Evolutionary conservation across 2,113 vertebrate genomes (phyloP), one percentile per base, ranked within the genome.

Genomic region (Archilochus colubris): DNA sequence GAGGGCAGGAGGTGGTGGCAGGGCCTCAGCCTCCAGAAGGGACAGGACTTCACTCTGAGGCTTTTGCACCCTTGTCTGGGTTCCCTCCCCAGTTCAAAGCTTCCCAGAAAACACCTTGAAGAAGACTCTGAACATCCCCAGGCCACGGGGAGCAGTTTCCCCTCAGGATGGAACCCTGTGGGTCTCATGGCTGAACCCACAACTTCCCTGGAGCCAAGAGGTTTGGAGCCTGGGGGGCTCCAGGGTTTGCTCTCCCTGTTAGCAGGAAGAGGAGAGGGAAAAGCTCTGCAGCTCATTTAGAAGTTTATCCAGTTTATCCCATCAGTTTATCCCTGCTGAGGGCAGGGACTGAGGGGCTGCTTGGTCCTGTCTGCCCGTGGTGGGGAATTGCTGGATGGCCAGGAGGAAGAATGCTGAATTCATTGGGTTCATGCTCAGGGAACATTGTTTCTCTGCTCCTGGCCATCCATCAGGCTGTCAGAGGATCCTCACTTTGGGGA

Each of bases 311-410:
- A 30, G 2, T 1, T 64, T 63, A 58, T 33, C 72, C 36, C 36
- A 4, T 3, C 9, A 15, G 54, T 33, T 33, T 33, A 33, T 33
- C 33, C 33, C 58, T 1, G 3, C 66, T 24, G 69, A 40, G 25
- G 79, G 72, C 58, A 61, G 67, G 7, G 44, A 7, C 33, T 14
- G 0, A 22, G 18, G 53, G 25, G 43, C 83, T 40, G 50, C 82
- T 59, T 1, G 0, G 55, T 50, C 68, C 25, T 6, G 0, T 31
- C 58, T 27, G 38, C 61, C 81, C 0, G 0, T 7, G 1, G 28
- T 4, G 2, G 17, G 68, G 38, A 14, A 28, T 15, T 14, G 33
- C 28, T 4, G 10, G 9, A 59, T 5, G 4, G 23, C 21, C 1
- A 0, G 31, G 43, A 73, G 76, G 55, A 54, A 44, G 46, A 81